These are phyloP conservation scores for Embiotoca jacksoni DNA, from an alignment of 2,113 vertebrate genomes.

Conservation along the genomic window DNA sequence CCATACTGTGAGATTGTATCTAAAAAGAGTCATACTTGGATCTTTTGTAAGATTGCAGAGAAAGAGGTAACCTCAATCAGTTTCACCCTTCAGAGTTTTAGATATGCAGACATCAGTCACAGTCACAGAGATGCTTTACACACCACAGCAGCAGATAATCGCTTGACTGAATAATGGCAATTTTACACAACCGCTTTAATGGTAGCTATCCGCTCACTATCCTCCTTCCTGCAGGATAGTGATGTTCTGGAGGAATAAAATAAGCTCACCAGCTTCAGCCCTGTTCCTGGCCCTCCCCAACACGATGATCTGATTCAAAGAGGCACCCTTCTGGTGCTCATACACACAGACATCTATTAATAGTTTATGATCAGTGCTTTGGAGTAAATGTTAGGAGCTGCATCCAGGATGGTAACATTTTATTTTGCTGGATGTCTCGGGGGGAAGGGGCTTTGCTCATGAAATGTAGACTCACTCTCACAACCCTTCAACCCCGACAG, in stretches of 20 bases:
- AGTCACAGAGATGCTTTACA: constrained; percentile 72
- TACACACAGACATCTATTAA: constrained; percentile 78
- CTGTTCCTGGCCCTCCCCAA: constrained; percentile 42
- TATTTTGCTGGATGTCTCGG: constrained; percentile 73
- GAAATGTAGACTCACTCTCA: constrained; percentile 67
- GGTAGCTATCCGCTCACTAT: constrained; percentile 43
- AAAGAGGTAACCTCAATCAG: constrained; percentile 61
- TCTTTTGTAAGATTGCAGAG: constrained; percentile 21
- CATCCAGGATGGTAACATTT: constrained; percentile 76
- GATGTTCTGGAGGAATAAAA: constrained; percentile 59
- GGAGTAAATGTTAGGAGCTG: constrained; percentile 80
- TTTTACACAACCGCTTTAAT: constrained; percentile 79
- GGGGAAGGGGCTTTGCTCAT: constrained; percentile 62
- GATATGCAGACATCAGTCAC: constrained; percentile 66
- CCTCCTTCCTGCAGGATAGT: constrained; percentile 26
- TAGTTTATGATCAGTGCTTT: constrained; percentile 82
- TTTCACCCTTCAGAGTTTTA: constrained; percentile 47
- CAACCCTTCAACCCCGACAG: constrained; percentile 49
- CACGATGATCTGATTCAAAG: constrained; percentile 70
- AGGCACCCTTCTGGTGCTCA: constrained; percentile 57
- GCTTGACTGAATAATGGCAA: constrained; percentile 78
- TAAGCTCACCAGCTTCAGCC: constrained; percentile 36
- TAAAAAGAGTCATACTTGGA: constrained; percentile 17
- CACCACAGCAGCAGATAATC: constrained; percentile 74
- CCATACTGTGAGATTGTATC: constrained; percentile 19